Conservation (phyloP, 2,113 vertebrate species). For the Carassius auratus region DNA sequence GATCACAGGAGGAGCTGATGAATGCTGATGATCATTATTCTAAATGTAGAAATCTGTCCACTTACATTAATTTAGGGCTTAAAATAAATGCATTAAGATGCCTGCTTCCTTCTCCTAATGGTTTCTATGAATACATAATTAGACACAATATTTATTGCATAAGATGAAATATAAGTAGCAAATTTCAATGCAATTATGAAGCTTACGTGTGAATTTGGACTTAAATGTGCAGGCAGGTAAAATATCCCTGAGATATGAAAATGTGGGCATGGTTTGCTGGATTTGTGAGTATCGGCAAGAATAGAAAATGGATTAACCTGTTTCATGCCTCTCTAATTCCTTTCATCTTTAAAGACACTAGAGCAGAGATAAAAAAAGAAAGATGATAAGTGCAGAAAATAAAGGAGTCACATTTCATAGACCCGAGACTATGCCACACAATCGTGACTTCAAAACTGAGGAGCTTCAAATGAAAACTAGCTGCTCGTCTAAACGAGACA, state of each 20-base stretch:
- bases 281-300: slow-evolving; percentile 20
- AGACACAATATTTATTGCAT: slow-evolving; percentile 46
- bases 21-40: slow-evolving; percentile 68
- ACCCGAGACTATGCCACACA: background rate
- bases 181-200: slow-evolving; percentile 60
- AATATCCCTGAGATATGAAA: slow-evolving; percentile 27
- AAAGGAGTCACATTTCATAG: slow-evolving; percentile 24
- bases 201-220: slow-evolving; percentile 15
- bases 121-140: slow-evolving; percentile 54
- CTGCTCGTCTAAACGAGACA: slow-evolving; percentile 25
- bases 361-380: slow-evolving; percentile 30
- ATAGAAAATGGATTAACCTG: slow-evolving; percentile 33
- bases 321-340: slow-evolving; percentile 42
- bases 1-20: slow-evolving; percentile 56
- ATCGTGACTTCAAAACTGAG: slow-evolving; percentile 24
- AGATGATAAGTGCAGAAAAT: slow-evolving; percentile 2
- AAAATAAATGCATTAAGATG: slow-evolving; percentile 61
- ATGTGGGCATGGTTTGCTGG: background rate
- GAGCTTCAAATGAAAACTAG: slow-evolving; percentile 29
- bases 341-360: slow-evolving; percentile 41
- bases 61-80: slow-evolving; percentile 69
- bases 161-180: slow-evolving; percentile 52
- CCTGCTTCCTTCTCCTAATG: slow-evolving; percentile 51
- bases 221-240: slow-evolving; percentile 25
- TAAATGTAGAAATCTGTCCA: slow-evolving; percentile 70